These are phyloP conservation scores for Gryllus bimaculatus DNA, from an alignment of 1,140 invertebrate species.

Conservation along the genomic window DNA sequence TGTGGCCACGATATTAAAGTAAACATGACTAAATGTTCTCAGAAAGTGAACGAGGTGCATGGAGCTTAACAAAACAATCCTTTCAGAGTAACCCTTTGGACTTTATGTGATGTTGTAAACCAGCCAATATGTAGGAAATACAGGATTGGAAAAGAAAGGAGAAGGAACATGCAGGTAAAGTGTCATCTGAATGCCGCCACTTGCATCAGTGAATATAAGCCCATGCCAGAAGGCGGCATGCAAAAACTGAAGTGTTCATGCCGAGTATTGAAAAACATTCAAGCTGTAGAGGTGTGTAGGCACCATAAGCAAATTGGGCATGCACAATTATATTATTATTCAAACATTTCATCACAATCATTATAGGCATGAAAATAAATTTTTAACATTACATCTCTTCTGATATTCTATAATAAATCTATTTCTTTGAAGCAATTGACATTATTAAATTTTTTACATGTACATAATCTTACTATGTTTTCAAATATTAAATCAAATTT, in stretches of 20 bases:
- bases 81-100: neutral
- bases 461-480: too few relatives aligned
- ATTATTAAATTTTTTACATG: too few relatives aligned
- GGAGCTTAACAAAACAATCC: neutral
- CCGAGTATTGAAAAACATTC: neutral
- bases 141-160: neutral
- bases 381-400: too few relatives aligned
- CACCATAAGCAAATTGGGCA: neutral
- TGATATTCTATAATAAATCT: too few relatives aligned
- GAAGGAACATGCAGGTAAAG: neutral
- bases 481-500: too few relatives aligned
- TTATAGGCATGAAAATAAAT: too few relatives aligned
- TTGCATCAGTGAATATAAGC: neutral
- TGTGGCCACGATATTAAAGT: too few relatives aligned
- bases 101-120: neutral
- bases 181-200: neutral
- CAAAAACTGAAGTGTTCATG: neutral
- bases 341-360: neutral
- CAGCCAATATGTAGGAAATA: neutral
- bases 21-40: neutral
- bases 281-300: neutral
- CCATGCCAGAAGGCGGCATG: constrained; percentile 2
- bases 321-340: neutral
- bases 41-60: neutral
- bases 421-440: too few relatives aligned